Conservation (phyloP, 1,140 invertebrate genomes). For the Doryteuthis pealeii region DNA sequence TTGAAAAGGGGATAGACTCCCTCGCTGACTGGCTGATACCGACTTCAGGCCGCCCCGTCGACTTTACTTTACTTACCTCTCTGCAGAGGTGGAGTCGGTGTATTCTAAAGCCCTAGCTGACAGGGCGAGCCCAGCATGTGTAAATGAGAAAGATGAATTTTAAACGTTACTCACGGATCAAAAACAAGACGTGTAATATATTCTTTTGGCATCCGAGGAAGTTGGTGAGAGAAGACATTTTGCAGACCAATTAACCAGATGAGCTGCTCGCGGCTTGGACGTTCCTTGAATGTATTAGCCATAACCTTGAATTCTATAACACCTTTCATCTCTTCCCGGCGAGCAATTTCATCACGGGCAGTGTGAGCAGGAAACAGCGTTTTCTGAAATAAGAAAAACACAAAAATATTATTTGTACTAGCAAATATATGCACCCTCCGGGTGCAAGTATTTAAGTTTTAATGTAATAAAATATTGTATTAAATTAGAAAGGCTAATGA, state of each 20-base stretch:
- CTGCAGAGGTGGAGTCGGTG: no score
- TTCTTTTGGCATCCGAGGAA: conserved; percentile 96
- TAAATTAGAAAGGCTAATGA: no score
- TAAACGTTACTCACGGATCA: conserved; percentile 77
- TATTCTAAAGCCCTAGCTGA: no score
- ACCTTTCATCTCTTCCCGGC: conserved; percentile 83
- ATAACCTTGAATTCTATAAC: conserved; percentile 93
- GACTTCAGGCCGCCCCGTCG: no score
- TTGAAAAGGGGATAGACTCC: no score
- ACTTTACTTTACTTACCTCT: no score
- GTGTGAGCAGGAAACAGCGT: conserved; percentile 57
- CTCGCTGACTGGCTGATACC: no score
- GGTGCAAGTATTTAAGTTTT: no score
- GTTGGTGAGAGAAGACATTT: conserved; percentile 93
- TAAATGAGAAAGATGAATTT: background rate
- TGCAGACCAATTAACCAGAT: conserved; percentile 83
- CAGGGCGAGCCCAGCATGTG: no score
- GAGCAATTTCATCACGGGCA: conserved; percentile 86
- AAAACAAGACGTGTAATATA: conserved; percentile 97
- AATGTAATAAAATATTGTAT: no score
- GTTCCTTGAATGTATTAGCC: conserved; percentile 85
- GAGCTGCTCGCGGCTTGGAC: conserved; percentile 87
- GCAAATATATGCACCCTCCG: no score
- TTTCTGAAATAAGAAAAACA: conserved; percentile 25
- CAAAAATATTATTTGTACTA: no score